These are phyloP conservation scores for Thereva nobilitata DNA, from an alignment of 2,888 invertebrate genomes.

Conservation along the genomic window DNA sequence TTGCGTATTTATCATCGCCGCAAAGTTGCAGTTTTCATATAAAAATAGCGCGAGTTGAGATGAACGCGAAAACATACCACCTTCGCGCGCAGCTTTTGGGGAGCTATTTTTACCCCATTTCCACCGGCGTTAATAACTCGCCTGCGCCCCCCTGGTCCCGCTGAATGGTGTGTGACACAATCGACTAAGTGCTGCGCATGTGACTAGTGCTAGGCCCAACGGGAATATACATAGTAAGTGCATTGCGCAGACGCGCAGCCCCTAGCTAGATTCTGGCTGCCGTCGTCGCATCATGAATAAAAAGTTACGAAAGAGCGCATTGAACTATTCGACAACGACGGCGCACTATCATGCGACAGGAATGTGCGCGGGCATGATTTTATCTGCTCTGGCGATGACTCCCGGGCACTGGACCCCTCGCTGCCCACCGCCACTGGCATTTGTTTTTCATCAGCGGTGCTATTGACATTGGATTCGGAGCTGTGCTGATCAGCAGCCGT, in stretches of 20 bases:
- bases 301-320: constrained; percentile 40
- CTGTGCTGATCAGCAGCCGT: constrained; percentile 6
- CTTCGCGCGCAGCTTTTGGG: too few relatives aligned
- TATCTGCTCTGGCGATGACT: constrained; percentile 9
- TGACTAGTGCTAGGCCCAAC: too few relatives aligned
- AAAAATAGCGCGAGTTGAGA: neutral
- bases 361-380: constrained; percentile 9
- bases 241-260: too few relatives aligned
- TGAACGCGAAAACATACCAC: too few relatives aligned
- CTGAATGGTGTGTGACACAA: too few relatives aligned
- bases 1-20: constrained; percentile 11
- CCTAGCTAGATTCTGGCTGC: too few relatives aligned
- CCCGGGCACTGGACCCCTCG: constrained; percentile 4
- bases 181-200: too few relatives aligned
- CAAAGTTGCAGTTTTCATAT: constrained; percentile 21
- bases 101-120: too few relatives aligned
- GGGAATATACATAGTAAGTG: too few relatives aligned
- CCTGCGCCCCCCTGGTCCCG: too few relatives aligned
- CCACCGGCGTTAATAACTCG: too few relatives aligned
- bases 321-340: constrained; percentile 36
- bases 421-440: constrained; percentile 11
- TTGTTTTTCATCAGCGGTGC: constrained; percentile 18
- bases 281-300: constrained; percentile 12
- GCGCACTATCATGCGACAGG: constrained; percentile 9
- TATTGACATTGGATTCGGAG: constrained; percentile 39